Percentiles rank a stretch among this genome's conserved stretches.
These are phyloP conservation scores for Syngnathus rostellatus DNA, from an alignment of 2,797 vertebrate genomes.

Conservation along the genomic window DNA sequence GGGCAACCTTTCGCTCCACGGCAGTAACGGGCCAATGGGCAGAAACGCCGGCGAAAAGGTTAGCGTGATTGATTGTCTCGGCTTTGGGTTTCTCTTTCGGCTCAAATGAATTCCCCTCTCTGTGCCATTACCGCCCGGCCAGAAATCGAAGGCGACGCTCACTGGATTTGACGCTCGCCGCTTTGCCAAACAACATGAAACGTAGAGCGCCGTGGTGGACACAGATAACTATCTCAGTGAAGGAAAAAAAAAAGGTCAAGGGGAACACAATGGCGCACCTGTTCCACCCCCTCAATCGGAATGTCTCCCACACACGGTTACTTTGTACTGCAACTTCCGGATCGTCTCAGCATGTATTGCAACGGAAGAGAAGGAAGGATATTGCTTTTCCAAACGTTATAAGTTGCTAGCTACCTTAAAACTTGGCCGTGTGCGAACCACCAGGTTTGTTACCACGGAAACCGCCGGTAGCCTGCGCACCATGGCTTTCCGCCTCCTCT, in stretches of 20 bases:
- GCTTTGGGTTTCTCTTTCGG: constrained; percentile 34
- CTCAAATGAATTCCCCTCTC: constrained; percentile 40
- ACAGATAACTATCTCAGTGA: constrained; percentile 31
- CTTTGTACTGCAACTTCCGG: constrained; percentile 1
- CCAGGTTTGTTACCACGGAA: constrained; percentile 46
- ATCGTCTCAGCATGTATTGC: background rate
- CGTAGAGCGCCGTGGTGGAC: constrained; percentile 36
- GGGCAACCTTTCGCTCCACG: constrained; percentile 19
- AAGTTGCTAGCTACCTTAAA: too few relatives aligned
- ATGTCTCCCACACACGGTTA: constrained; percentile 11
- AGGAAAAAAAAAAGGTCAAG: constrained; percentile 11
- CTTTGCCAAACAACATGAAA: constrained; percentile 31
- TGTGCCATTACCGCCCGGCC: constrained; percentile 35
- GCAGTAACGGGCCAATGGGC: background rate
- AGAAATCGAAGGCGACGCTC: constrained; percentile 44
- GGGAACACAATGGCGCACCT: constrained; percentile 46
- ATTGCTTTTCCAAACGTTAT: constrained; percentile 1
- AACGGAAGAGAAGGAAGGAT: background rate
- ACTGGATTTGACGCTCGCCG: constrained; percentile 10
- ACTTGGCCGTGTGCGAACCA: constrained; percentile 7
- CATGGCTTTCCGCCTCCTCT: constrained; percentile 8
- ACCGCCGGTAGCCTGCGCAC: constrained; percentile 27
- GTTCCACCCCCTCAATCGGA: constrained; percentile 23
- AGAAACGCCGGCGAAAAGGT: constrained; percentile 21
- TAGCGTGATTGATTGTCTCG: constrained; percentile 22